phyloP scores from a whole-genome alignment of 2,113 vertebrate species.

The Phaethon lepturus region DNA sequence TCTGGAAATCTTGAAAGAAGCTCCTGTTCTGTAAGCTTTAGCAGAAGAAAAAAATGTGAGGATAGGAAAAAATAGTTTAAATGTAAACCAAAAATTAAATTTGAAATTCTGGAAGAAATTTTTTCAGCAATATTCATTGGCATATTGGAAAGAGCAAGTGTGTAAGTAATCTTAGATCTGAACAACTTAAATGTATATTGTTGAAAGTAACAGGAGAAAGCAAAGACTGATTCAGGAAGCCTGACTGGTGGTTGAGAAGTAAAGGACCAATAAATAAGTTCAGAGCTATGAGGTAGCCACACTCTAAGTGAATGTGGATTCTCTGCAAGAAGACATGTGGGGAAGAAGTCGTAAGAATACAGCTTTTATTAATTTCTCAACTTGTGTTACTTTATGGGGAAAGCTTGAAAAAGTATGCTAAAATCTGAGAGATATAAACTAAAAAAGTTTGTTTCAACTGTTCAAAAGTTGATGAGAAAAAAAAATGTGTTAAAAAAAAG shows the following conservation, averaged over 20 bases:
- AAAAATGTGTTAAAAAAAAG: background rate
- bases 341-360: background rate
- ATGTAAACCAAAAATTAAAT: background rate
- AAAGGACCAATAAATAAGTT: background rate
- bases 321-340: fast-evolving
- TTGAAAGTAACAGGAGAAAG: background rate
- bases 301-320: background rate
- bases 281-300: background rate
- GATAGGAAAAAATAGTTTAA: background rate
- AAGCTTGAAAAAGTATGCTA: background rate
- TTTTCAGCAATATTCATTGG: background rate
- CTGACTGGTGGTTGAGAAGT: background rate
- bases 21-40: background rate
- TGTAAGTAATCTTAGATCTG: background rate
- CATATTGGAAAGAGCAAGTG: background rate
- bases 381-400: background rate
- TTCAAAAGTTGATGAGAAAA: background rate
- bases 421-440: background rate
- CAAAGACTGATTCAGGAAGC: background rate
- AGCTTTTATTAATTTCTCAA: background rate
- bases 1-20: constrained; percentile 8
- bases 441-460: background rate
- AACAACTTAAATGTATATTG: background rate
- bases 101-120: background rate
- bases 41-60: background rate